phyloP scores from a whole-genome alignment of 2,113 vertebrate species.

The Empidonax traillii region DNA sequence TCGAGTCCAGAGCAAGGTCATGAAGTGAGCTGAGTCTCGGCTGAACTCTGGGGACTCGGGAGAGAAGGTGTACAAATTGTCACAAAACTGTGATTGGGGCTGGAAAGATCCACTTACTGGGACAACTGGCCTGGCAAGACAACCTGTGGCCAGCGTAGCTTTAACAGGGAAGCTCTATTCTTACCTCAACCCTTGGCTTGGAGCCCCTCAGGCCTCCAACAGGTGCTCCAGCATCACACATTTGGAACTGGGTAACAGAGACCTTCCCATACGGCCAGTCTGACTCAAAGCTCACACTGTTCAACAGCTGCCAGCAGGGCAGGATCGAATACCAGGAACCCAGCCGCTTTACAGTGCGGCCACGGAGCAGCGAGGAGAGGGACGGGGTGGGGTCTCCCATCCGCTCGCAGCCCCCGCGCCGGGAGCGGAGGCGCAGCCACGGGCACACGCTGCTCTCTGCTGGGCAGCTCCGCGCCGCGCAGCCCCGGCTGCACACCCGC shows the following conservation, averaged over 20 bases:
- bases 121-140: background rate
- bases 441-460: background rate
- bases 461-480: accelerated
- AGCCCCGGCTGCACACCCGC: accelerated
- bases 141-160: accelerated
- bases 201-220: accelerated
- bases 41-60: background rate
- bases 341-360: background rate
- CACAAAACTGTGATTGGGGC: accelerated
- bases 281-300: background rate
- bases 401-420: background rate
- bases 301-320: background rate
- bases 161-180: accelerated
- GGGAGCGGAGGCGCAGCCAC: accelerated
- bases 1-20: background rate
- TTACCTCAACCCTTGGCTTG: accelerated
- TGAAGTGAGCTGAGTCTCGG: background rate
- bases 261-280: background rate
- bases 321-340: background rate
- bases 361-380: background rate
- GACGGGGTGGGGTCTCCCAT: too few relatives aligned
- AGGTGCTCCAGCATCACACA: background rate
- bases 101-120: background rate
- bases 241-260: background rate
- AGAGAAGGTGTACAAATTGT: background rate